Percentiles rank a stretch among this genome's conserved stretches.
Evolutionary conservation across 2,797 vertebrate genomes (phyloP).

Genomic region (Macropus fuliginosus): DNA sequence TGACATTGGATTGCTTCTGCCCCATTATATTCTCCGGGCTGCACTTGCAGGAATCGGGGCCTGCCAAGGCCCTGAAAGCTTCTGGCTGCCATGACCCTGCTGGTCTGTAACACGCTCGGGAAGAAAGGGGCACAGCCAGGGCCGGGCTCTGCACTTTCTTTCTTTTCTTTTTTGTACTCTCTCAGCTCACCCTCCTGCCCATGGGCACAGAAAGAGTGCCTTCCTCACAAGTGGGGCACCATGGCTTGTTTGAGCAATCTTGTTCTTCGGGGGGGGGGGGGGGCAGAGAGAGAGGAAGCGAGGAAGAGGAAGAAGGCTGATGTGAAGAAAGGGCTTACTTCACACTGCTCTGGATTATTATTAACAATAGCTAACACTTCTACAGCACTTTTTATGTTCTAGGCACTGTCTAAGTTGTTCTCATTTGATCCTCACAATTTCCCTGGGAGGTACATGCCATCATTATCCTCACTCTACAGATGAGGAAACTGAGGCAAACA

Average conservation of each 20-base stretch:
- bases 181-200: conserved; percentile 35
- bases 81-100: conserved; percentile 62
- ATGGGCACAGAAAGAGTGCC: not conserved
- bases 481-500: not conserved
- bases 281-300: not conserved
- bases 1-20: conserved; percentile 26
- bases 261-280: not conserved
- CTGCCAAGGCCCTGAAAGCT: conserved; percentile 75
- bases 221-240: not conserved
- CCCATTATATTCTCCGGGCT: conserved; percentile 64
- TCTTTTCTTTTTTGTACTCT: not conserved
- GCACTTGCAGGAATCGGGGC: conserved; percentile 34
- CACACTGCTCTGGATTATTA: not conserved
- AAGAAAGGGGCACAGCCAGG: conserved; percentile 76
- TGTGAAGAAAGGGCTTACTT: not conserved
- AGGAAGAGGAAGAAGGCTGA: not conserved
- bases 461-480: not conserved
- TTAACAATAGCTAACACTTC: not conserved
- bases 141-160: conserved; percentile 28
- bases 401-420: not conserved
- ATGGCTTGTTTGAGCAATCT: not conserved
- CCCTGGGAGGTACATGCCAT: not conserved
- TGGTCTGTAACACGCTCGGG: conserved; percentile 62
- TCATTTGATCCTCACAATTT: not conserved
- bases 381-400: not conserved